Evolutionary conservation across 2,113 vertebrate species (phyloP).

Genomic region (Perca flavescens): DNA sequence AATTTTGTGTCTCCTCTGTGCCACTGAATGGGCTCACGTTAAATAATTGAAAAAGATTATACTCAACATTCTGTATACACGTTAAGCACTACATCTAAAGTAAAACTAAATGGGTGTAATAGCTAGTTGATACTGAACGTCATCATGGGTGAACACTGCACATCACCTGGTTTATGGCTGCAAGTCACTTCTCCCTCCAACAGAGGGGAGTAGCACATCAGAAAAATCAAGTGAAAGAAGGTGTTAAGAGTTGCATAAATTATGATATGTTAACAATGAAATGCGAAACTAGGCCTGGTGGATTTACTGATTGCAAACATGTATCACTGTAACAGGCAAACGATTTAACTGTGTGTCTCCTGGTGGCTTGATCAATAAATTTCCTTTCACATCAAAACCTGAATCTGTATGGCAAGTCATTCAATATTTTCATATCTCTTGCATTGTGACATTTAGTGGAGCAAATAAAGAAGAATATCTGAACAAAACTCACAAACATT

Average conservation of each 20-base stretch:
- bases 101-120: neutral
- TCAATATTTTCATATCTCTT: neutral
- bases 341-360: neutral
- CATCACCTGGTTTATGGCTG: neutral
- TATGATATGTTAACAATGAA: no score
- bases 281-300: neutral
- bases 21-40: neutral
- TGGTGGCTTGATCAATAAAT: neutral
- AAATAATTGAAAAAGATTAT: neutral
- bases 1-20: no score
- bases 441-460: neutral
- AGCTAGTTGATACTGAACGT: neutral
- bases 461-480: neutral
- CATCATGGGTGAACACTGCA: neutral
- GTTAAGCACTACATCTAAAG: neutral
- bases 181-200: conserved; percentile 2
- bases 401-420: neutral
- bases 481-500: neutral
- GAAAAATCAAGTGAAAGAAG: neutral
- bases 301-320: neutral
- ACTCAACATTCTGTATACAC: neutral
- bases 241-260: neutral
- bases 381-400: neutral
- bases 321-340: neutral
- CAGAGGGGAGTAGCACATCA: conserved; percentile 47